A percentile compares a stretch with the other conserved stretches of the same genome.
phyloP scores from a whole-genome alignment of 2,888 invertebrate species.

The Magallana nippona region DNA sequence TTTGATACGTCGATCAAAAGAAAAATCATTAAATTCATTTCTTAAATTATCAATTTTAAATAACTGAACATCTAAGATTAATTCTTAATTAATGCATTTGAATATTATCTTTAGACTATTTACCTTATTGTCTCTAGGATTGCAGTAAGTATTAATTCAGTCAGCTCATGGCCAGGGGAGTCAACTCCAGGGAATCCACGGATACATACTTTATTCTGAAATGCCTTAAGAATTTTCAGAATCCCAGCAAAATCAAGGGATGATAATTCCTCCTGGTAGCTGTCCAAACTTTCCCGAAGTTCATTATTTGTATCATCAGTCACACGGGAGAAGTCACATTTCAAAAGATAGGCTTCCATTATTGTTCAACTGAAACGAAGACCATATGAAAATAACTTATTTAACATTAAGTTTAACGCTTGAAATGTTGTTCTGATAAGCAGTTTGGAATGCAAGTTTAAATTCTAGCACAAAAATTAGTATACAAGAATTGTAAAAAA shows the following conservation, averaged over 20 bases:
- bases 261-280: neutral
- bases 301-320: neutral
- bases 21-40: no score
- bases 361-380: neutral
- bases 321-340: slow-evolving; percentile 13
- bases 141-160: neutral
- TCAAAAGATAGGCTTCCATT: slow-evolving; percentile 34
- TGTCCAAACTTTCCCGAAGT: neutral
- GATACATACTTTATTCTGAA: slow-evolving; percentile 36
- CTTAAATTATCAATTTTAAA: no score
- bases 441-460: no score
- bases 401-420: no score
- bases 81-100: no score
- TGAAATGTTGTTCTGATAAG: no score
- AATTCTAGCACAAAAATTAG: no score
- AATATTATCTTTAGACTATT: no score
- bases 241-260: neutral
- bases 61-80: no score
- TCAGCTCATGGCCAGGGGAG: slow-evolving; percentile 21
- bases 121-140: neutral
- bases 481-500: no score
- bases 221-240: slow-evolving; percentile 19
- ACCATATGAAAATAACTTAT: no score
- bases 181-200: neutral
- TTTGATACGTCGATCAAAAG: no score